These are phyloP conservation scores for Pelecanoides urinatrix DNA, from an alignment of 2,113 vertebrate genomes.

Conservation along the genomic window DNA sequence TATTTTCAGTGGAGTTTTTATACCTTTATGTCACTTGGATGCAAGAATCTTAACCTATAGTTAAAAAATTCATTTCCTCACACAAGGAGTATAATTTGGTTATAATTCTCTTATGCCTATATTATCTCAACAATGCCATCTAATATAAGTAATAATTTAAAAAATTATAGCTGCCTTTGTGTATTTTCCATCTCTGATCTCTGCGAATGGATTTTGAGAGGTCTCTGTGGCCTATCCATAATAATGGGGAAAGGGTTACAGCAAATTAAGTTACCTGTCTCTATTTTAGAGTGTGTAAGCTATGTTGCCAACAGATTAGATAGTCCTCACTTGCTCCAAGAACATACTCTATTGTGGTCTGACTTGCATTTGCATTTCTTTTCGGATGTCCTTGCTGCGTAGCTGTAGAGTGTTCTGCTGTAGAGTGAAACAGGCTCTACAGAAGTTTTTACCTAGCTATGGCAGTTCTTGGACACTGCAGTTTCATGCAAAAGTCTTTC, in stretches of 20 bases:
- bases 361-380: not conserved
- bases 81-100: not conserved
- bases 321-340: not conserved
- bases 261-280: not conserved
- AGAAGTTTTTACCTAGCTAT: not conserved
- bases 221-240: not conserved
- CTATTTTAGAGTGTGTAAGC: not conserved
- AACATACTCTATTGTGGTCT: not conserved
- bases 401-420: not conserved
- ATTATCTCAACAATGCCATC: not conserved
- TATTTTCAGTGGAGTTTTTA: not conserved
- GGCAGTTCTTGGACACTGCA: not conserved
- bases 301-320: not conserved
- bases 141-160: not conserved
- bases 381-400: accelerated
- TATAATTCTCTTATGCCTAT: not conserved
- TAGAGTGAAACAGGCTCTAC: not conserved
- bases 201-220: not conserved
- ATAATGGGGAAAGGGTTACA: not conserved
- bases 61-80: not conserved
- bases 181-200: not conserved
- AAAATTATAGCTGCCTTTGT: not conserved
- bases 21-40: not conserved
- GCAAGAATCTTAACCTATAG: not conserved
- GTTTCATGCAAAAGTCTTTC: not conserved